Base-by-base conservation (phyloP, 2,888 invertebrate genomes). In the Pyrrhosoma nymphula region DNA sequence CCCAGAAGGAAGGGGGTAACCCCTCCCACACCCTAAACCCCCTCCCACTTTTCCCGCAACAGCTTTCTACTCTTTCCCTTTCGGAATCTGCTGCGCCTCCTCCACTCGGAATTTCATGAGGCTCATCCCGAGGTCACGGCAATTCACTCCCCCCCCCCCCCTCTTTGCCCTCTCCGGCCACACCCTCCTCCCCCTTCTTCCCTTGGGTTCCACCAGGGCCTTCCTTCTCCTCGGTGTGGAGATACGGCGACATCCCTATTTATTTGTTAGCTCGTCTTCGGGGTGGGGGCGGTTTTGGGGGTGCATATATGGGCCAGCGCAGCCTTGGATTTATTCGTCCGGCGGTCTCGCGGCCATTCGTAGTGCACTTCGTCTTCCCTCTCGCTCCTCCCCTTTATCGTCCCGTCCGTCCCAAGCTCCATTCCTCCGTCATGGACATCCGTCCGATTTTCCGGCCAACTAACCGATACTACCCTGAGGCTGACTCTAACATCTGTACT, bases 301-400 rank as follows among this genome's bases (percentile, higher is more conserved):
- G 60, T 60, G 12, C 60, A 60, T 60, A 20, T 60, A 93, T 39
- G 93, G 63, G 16, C 26, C 93, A 82, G 30, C 30, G 60, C 18
- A 93, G 47, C 93, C 93, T 93, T 93, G 69, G 47, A 93, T 93
- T 69, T 47, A 93, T 93, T 93, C 69, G 93, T 69, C 69, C 69
- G 60, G 56, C 60, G 12, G 47, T 10, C 56, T 56, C 35, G 55
- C 90, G 91, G 20, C 35, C 91, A 23, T 91, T 90, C 55, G 91
- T 6, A 91, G 39, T 63, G 91, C 60, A 23, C 55, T 90, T 56
- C 56, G n/a, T 90, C 90, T 26, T 20, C 30, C 56, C n/a, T 47
- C 30, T 30, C 35, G 20, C 35, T 14, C 91, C 56, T 60, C 60
- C 91, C 20, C 35, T 35, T 8, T 30, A 1, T 30, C 30, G n/a